Evolutionary conservation across 2,113 vertebrate genomes (phyloP).

Genomic region (Galeopterus variegatus): DNA sequence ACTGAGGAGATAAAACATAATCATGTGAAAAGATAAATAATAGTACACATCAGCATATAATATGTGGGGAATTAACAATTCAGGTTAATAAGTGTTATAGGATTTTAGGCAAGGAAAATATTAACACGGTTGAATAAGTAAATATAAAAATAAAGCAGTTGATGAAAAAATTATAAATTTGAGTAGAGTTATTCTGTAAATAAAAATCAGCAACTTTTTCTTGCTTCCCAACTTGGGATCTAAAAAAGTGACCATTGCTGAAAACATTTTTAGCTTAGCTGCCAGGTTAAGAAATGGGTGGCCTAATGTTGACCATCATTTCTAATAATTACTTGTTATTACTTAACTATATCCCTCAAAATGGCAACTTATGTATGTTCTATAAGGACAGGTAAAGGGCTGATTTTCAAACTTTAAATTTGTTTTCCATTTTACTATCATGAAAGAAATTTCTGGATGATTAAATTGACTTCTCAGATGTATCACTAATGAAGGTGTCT

Average conservation of each 20-base stretch:
- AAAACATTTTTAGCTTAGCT: conserved; percentile 4
- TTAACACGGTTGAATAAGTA: neutral
- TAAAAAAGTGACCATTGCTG: neutral
- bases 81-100: neutral
- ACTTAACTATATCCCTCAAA: neutral
- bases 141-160: neutral
- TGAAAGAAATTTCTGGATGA: neutral
- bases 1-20: neutral
- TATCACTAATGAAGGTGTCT: neutral
- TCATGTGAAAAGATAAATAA: neutral
- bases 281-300: neutral
- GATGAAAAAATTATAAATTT: neutral
- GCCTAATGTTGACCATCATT: neutral
- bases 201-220: neutral
- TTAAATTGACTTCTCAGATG: neutral
- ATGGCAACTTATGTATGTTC: neutral
- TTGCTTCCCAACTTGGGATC: neutral
- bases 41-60: neutral
- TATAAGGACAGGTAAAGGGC: neutral
- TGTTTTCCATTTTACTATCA: neutral
- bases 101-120: neutral
- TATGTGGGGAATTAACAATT: neutral
- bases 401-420: conserved; percentile 21
- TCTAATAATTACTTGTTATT: neutral
- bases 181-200: neutral